A percentile compares a stretch with the other conserved stretches of the same genome.
phyloP scores from a whole-genome alignment of 2,888 invertebrate genomes.

The Limnephilus marmoratus region DNA sequence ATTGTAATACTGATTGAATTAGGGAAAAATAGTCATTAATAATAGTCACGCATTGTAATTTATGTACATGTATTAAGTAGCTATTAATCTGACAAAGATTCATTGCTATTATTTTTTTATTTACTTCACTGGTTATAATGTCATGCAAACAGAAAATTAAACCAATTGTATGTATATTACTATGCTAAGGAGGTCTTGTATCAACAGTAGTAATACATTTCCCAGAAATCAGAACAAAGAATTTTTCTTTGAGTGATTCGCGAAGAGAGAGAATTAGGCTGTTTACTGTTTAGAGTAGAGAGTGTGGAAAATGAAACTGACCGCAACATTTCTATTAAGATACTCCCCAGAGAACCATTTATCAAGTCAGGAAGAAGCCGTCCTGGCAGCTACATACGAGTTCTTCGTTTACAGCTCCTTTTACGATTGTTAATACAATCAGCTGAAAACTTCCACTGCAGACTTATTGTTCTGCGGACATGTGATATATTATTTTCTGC shows the following conservation, averaged over 20 bases:
- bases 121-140: neutral
- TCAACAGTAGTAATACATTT: neutral
- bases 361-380: conserved; percentile 37
- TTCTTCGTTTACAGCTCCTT: conserved; percentile 54
- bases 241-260: conserved; percentile 17
- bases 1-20: too few species aligned
- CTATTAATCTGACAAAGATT: too few species aligned
- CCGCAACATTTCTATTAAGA: conserved; percentile 50
- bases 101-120: too few species aligned
- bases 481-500: conserved; percentile 61
- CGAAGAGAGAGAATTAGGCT: neutral
- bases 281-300: neutral
- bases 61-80: too few species aligned
- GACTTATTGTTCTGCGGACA: conserved; percentile 61
- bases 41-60: neutral
- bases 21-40: too few species aligned
- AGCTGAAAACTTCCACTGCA: conserved; percentile 59
- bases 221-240: neutral
- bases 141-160: neutral
- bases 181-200: neutral
- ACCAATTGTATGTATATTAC: neutral
- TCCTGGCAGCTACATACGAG: conserved; percentile 44
- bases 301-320: conserved; percentile 27
- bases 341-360: conserved; percentile 43
- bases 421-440: conserved; percentile 50